These are phyloP conservation scores for Phoxinus phoxinus DNA, from an alignment of 2,113 vertebrate species.

Conservation along the genomic window DNA sequence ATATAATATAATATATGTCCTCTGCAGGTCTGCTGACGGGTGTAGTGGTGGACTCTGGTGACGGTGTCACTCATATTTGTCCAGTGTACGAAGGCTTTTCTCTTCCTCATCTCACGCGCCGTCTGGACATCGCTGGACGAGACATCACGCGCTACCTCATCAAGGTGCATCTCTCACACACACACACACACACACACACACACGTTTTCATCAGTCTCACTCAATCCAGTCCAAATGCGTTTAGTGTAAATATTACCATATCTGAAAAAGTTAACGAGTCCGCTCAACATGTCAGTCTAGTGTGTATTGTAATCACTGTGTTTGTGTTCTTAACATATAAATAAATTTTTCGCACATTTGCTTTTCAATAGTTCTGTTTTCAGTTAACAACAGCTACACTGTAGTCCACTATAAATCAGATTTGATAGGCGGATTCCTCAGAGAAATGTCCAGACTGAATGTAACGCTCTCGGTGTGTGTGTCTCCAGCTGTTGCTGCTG, in stretches of 20 bases:
- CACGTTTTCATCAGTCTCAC: neutral
- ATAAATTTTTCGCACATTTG: neutral
- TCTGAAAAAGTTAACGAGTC: neutral
- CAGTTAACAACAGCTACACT: no score
- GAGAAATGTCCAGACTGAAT: neutral
- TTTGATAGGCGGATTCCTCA: neutral
- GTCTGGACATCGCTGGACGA: conserved; percentile 88
- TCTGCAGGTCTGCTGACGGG: conserved; percentile 84
- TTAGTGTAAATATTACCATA: neutral
- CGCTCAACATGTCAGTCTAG: neutral
- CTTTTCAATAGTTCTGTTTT: no score
- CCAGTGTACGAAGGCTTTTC: conserved; percentile 92
- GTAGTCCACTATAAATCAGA: no score
- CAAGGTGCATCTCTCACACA: conserved; percentile 78
- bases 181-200: no score
- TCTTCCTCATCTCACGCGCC: conserved; percentile 87
- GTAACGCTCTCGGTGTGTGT: neutral
- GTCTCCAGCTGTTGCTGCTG: conserved; percentile 80
- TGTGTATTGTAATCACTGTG: neutral
- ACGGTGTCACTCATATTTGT: conserved; percentile 90
- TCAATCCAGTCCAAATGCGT: neutral
- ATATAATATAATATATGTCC: neutral
- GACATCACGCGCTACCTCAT: conserved; percentile 93
- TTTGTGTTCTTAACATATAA: neutral
- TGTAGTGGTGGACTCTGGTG: conserved; percentile 90